Percentiles rank a stretch among this genome's conserved stretches.
Conservation (phyloP, 2,113 vertebrate genomes). For the Pangasianodon gigas region DNA sequence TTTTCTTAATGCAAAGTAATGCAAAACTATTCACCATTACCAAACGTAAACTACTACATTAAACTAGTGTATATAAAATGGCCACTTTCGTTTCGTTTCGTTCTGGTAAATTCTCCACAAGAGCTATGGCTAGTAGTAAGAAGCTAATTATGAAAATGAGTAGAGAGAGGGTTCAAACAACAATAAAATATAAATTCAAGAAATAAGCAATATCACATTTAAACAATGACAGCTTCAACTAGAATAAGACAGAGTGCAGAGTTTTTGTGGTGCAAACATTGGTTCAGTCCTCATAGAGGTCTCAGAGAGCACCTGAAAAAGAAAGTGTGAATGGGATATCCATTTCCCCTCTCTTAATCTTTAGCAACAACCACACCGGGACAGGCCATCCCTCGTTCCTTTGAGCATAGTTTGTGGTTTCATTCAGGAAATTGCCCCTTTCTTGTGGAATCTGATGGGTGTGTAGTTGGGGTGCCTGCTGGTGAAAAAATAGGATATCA, state of each 20-base stretch:
- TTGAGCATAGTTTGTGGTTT: slow-evolving; percentile 67
- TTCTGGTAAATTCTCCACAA: background rate
- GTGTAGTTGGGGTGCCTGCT: slow-evolving; percentile 59
- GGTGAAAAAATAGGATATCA: slow-evolving; percentile 30
- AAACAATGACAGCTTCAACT: background rate
- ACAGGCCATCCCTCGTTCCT: background rate
- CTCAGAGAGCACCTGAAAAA: background rate
- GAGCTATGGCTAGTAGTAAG: background rate
- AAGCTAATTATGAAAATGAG: background rate
- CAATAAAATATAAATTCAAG: background rate
- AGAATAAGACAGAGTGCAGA: background rate
- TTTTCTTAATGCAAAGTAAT: background rate
- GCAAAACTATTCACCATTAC: background rate
- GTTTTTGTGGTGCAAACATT: background rate
- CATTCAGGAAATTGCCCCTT: slow-evolving; percentile 78
- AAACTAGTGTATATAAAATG: background rate
- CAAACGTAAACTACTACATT: background rate
- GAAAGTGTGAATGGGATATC: slow-evolving; percentile 2
- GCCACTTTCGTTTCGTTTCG: background rate
- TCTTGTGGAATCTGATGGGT: slow-evolving; percentile 68
- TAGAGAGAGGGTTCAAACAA: background rate
- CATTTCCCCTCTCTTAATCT: background rate
- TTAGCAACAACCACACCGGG: slow-evolving; percentile 13
- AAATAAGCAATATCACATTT: background rate
- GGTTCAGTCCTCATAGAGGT: background rate